phyloP scores from a whole-genome alignment of 2,113 vertebrate genomes.

The Passer domesticus region DNA sequence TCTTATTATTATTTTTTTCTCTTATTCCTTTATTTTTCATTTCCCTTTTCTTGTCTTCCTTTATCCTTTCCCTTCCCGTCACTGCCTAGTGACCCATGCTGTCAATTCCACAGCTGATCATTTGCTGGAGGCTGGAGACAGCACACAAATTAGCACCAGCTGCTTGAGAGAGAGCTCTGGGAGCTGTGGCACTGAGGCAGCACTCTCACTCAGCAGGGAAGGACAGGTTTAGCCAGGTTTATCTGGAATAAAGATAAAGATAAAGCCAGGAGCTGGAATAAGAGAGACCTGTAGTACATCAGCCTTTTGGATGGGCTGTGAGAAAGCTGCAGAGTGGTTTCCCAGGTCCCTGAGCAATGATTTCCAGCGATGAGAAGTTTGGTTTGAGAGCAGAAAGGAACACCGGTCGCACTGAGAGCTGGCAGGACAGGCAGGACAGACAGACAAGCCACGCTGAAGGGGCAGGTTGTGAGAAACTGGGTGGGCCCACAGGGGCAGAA shows the following conservation, averaged over 20 bases:
- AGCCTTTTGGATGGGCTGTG: not conserved
- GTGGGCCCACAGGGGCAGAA: not conserved
- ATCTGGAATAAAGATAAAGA: not conserved
- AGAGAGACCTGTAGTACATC: not conserved
- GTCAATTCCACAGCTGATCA: not conserved
- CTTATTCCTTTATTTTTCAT: no score
- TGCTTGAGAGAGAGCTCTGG: not conserved
- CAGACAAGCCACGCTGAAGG: not conserved
- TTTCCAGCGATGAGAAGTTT: not conserved
- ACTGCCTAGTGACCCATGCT: no score
- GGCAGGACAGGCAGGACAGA: fast-evolving
- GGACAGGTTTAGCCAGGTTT: not conserved
- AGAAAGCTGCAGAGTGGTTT: not conserved
- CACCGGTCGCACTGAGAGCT: fast-evolving
- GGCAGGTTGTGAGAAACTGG: not conserved
- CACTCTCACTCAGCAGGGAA: not conserved
- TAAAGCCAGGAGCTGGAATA: not conserved
- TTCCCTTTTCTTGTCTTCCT: fast-evolving
- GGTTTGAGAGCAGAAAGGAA: not conserved
- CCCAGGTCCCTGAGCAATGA: fast-evolving
- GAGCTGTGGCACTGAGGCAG: fast-evolving
- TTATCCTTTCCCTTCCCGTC: fast-evolving
- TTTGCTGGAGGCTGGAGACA: not conserved
- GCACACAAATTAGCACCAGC: not conserved
- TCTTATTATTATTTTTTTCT: not conserved